Evolutionary conservation across 53 echinoderm and acorn worm species (phyloP), one percentile per base, ranked within the genome.

Genomic region (Henricia sp.): DNA sequence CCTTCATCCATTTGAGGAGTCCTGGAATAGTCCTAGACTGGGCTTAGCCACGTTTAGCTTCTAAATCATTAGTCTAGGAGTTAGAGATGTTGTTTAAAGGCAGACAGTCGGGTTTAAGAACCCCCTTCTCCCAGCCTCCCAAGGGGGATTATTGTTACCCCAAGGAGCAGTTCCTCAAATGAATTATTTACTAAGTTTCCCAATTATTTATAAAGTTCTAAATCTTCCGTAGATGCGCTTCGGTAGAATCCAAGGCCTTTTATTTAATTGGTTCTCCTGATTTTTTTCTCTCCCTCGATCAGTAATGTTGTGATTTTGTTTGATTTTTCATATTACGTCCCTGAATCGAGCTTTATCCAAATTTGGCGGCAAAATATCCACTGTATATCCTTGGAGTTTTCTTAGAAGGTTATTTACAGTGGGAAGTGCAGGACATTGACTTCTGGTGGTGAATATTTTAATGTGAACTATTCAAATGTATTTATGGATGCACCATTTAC

Each of bases 111-210:
- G 62, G 14, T 23, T 60, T 28, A 23, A 17, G 29, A 1, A 29
- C 62, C 21, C 62, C 44, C 44, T 13, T 13, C 44, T 13, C 44
- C 44, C 44, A 6, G 6, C 44, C 44, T 13, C 73, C 43, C 73
- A 52, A 24, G 73, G 73, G 73, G 73, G 73, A 73, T 73, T 73
- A 73, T 26, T 37, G 3, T 11, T 23, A n/a, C 43, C 54, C 72
- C 13, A 0, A 73, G 73, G 54, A 42, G 37, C 37, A 35, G 23
- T 52, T 73, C 37, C 37, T 3, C 14, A 12, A 6, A n/a, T 52
- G 51, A 52, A 73, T 52, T 73, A 73, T 52, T 73, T 54, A 73
- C 73, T 53, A 73, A 73, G 50, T 73, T 73, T 50, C 37, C 72
- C 44, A 51, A 26, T 10, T 52, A 52, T 30, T 72, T 72, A 43